Evolutionary conservation across 2,888 invertebrate genomes (phyloP).

Genomic region (Lithophane ornitopus): DNA sequence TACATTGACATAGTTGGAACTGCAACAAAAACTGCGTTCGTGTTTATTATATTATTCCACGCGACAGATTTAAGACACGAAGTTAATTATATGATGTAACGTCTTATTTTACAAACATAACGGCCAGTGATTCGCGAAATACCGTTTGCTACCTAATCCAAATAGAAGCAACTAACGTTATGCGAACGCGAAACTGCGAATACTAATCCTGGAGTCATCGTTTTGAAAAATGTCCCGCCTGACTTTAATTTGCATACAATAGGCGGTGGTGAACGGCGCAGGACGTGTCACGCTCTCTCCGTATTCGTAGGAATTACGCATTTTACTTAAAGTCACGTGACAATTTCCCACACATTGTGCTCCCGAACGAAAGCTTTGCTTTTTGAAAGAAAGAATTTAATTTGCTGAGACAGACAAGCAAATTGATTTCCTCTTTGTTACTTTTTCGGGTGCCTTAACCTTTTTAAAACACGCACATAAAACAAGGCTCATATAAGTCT

Average conservation of each 20-base stretch:
- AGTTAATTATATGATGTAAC: conserved; percentile 20
- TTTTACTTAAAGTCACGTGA: conserved; percentile 82
- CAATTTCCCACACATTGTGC: conserved; percentile 78
- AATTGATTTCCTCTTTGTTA: conserved; percentile 67
- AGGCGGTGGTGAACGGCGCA: conserved; percentile 81
- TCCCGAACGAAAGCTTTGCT: conserved; percentile 68
- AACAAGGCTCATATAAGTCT: conserved; percentile 20
- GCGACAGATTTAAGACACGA: conserved; percentile 7
- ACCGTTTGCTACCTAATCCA: conserved; percentile 53
- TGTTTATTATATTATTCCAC: conserved; percentile 10
- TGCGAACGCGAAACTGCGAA: conserved; percentile 58
- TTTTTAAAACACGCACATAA: conserved; percentile 36
- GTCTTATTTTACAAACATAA: conserved; percentile 2
- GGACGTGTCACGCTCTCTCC: conserved; percentile 74
- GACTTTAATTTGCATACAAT: conserved; percentile 87
- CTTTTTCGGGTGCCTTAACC: conserved; percentile 37
- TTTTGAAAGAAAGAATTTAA: conserved; percentile 76
- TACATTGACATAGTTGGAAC: conserved; percentile 29
- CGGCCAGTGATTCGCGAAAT: conserved; percentile 40
- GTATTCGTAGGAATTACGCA: conserved; percentile 66
- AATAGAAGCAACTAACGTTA: conserved; percentile 60
- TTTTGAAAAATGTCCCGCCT: conserved; percentile 81
- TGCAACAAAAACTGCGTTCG: conserved; percentile 16
- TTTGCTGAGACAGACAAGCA: conserved; percentile 67
- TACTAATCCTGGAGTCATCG: conserved; percentile 64